Conservation (phyloP, 2,888 invertebrate genomes). For the Ceramica pisi region DNA sequence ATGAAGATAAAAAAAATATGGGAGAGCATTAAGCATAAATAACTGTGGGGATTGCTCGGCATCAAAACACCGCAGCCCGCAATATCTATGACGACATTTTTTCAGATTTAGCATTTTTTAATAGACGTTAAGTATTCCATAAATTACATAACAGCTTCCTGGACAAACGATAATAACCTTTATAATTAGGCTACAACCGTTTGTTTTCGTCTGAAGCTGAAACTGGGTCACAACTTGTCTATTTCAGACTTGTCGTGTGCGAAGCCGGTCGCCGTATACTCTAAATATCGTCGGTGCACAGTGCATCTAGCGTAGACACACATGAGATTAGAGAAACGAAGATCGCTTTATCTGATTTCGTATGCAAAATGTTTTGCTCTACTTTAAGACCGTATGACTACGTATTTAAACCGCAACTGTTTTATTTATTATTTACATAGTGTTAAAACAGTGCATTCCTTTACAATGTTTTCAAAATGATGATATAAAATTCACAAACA, state of each 20-base stretch:
- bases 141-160: slow-evolving; percentile 59
- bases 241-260: slow-evolving; percentile 83
- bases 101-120: slow-evolving; percentile 53
- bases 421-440: background rate
- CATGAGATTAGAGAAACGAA: slow-evolving; percentile 49
- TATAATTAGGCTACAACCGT: slow-evolving; percentile 59
- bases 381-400: background rate
- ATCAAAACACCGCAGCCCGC: slow-evolving; percentile 52
- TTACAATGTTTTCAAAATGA: slow-evolving; percentile 4
- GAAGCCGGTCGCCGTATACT: slow-evolving; percentile 82
- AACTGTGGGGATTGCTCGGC: slow-evolving; percentile 29
- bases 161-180: slow-evolving; percentile 61
- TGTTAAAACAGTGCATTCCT: slow-evolving; percentile 8
- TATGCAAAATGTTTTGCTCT: slow-evolving; percentile 9
- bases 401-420: background rate
- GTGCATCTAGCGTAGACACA: slow-evolving; percentile 77
- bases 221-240: slow-evolving; percentile 86
- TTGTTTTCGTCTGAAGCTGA: slow-evolving; percentile 70
- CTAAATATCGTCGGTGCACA: slow-evolving; percentile 86
- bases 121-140: slow-evolving; percentile 56
- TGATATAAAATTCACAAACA: slow-evolving; percentile 32
- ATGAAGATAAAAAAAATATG: slow-evolving; percentile 27
- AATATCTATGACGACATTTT: slow-evolving; percentile 49
- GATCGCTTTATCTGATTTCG: slow-evolving; percentile 18
- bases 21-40: slow-evolving; percentile 29